Base-by-base conservation (phyloP, 2,113 vertebrate species). In the Polypterus bichir region DNA sequence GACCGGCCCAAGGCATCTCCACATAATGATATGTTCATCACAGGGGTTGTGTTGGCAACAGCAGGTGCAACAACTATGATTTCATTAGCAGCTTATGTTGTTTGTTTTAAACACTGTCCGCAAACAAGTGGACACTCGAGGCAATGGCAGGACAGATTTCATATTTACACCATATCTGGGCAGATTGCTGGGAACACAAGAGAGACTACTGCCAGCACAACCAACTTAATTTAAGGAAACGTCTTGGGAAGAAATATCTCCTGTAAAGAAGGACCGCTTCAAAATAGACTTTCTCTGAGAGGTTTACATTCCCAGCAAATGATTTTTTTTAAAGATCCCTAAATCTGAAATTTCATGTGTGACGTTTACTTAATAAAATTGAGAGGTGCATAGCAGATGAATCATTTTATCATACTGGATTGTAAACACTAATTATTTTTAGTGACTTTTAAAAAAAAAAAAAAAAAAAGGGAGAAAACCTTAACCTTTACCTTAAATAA, bases 181-280 rank as follows among this genome's bases (percentile, higher is more conserved):
- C 91, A 68, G 62, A 79, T 94, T 4, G 61, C 86, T 8, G 80
- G 80, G 0, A 81, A 72, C 65, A 75, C 83, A 68, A 70, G 88
- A 2, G 90, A 92, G 77, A 91, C 93, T 27, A 90, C 91, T 8
- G 97, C 92, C 67, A 98, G 94, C 72, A 81, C 94, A 70, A 89
- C 93, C 65, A 95, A 88, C 75, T 89, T 97, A 49, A 90, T 97
- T 74, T 96, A 81, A 91, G 0, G 27, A 27, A 27, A 27, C 27
- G 27, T 27, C 27, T 8, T 9, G 9, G 5, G 61, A 7, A 54
- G 5, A 27, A 48, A 61, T 2, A 54, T 8, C 44, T 6, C 4
- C 9, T 47, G 57, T 10, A 62, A 3, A 9, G 8, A 45, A 2
- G 9, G 8, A 6, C 9, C 9, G 44, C 49, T 46, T 10, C 5